Evolutionary conservation across 2,797 vertebrate genomes (phyloP), one percentile per base, ranked within the genome.

Genomic region (Takifugu rubripes): DNA sequence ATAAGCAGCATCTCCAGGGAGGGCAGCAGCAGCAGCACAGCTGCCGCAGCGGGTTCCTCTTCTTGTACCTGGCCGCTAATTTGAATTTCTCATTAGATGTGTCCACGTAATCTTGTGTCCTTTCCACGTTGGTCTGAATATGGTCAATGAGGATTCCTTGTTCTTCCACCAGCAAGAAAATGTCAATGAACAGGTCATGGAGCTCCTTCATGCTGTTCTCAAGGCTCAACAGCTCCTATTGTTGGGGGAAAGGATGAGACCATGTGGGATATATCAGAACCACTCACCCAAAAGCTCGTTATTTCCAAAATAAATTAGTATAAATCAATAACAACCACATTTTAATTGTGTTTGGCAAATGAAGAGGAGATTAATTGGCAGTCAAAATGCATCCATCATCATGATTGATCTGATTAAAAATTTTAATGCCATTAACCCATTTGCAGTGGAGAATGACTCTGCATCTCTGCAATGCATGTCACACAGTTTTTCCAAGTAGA

Each of bases 141-240:
- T 92, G 94, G 58, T 98, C 92, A 11, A 98, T 91, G 71, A 89
- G 85, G 46, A 88, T 77, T 14, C 94, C 95, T 83, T 99, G 96
- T 55, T 97, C 92, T 49, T 98, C 94, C 59, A 96, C 94, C 68
- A 96, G 74, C 84, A 95, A 55, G 59, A 93, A 96, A 69, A 98
- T 89, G 75, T 98, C 93, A 65, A 93, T 61, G 66, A 98, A 98
- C 45, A 99, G 90, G 60, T 98, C 94, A 64, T 86, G 89, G 64
- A 99, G 77, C 16, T 98, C 96, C 82, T 90, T 96, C 78, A 99
- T 90, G 75, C 96, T 96, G 69, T 89, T 96, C 83, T 99, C 95
- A 52, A 98, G 78, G 74, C 74, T 95, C 53, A 96, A 33, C 62
- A 99, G 66, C 79, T 99, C 95, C 82, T 92, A 92, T 56, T 27